phyloP scores from a whole-genome alignment of 2,797 vertebrate genomes.

The Xerus rutilus region DNA sequence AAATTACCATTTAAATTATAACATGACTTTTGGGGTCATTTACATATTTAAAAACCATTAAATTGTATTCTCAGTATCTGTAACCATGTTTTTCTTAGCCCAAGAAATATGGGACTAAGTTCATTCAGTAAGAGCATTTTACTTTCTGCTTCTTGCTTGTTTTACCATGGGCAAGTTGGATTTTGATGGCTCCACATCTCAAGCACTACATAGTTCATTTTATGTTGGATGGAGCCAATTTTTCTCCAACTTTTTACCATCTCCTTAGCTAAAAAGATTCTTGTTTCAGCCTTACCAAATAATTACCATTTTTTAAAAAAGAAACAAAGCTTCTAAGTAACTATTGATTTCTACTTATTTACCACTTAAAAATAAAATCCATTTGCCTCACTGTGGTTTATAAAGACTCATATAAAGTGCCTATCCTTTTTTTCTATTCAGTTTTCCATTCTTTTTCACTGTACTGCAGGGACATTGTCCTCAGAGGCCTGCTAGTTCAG shows the following conservation, averaged over 20 bases:
- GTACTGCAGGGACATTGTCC: neutral
- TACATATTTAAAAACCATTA: too few species aligned
- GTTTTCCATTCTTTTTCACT: neutral
- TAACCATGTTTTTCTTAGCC: too few species aligned
- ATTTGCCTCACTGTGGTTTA: rapidly evolving
- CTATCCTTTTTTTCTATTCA: neutral
- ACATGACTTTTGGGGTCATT: too few species aligned
- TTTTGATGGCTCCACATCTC: neutral
- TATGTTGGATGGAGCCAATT: neutral
- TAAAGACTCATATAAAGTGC: neutral
- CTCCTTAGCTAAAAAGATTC: neutral
- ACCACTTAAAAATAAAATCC: neutral
- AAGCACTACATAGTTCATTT: neutral
- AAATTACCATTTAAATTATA: neutral
- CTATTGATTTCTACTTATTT: neutral
- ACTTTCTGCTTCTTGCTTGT: neutral
- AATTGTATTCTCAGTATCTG: too few species aligned
- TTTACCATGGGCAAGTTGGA: neutral
- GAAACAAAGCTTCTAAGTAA: neutral
- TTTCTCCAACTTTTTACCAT: neutral
- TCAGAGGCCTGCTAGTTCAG: neutral
- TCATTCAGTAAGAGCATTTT: neutral
- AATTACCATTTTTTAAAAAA: neutral
- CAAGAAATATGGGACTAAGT: neutral
- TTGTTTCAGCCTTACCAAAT: neutral